Evolutionary conservation across 2,888 invertebrate species (phyloP), one percentile per base, ranked within the genome.

Genomic region (Himalopsyche anomala): DNA sequence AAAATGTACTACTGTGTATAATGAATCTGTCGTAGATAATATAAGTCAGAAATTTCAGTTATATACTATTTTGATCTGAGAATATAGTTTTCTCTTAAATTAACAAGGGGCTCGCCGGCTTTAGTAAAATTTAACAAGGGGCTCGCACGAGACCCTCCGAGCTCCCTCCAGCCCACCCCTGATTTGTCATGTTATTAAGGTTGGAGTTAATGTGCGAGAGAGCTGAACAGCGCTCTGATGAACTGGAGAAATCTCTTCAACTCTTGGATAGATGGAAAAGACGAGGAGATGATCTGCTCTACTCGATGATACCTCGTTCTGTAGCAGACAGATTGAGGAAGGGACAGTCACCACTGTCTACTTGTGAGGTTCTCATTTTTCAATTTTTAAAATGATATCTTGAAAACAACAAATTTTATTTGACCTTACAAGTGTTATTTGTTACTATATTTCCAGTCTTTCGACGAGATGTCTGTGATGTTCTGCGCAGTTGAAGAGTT

Each of bases 281-380:
- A 86, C 95, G 96, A 89, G 96, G 97, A 0, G 97, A 98, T 90
- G 96, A 97, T 89, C 92, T 98, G 5, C 92, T 98, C 0, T 98
- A 98, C 90, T 97, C 98, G 0, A 98, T 98, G 98, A 97, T 98
- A 90, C 98, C 98, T 0, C 95, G 95, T 90, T 95, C 95, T 2
- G 96, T 98, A 19, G 98, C 97, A 0, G 96, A 97, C 90, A 94
- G 96, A 88, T 93, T 98, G 89, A 94, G 97, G 86, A 92, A 94
- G 36, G 98, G 97, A 0, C 95, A 95, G 87, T 95, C 96, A 90
- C 95, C 96, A 0, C 92, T 97, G 90, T 95, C 94, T 81, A 97
- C 97, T 17, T 98, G 97, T 91, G 95, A 97, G 94, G 97, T 55
- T 80, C 38, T 38, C 80, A 9, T 36, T 36, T 80, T 38, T 80